Percentiles rank a stretch among this genome's conserved stretches.
Evolutionary conservation across 2,888 invertebrate species (phyloP).

Genomic region (Ophion ventricosus): DNA sequence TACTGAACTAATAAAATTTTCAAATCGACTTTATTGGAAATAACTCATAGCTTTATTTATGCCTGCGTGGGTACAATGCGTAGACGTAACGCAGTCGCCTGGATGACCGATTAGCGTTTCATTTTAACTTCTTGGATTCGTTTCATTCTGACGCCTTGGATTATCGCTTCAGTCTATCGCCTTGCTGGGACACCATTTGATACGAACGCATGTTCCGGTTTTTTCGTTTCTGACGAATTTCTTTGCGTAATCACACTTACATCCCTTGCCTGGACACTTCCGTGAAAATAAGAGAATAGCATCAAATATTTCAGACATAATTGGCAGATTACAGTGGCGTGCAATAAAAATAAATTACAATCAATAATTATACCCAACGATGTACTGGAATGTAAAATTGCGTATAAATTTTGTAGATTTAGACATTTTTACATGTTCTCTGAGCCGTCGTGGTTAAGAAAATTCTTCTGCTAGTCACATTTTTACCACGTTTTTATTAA

Average conservation of each 20-base stretch:
- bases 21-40: background rate
- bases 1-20: background rate
- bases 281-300: background rate
- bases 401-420: too few species aligned
- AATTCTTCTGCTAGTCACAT: too few species aligned
- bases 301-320: background rate
- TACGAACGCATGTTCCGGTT: constrained; percentile 24
- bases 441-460: too few species aligned
- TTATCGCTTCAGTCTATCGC: background rate
- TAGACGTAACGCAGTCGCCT: background rate
- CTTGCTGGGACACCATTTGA: background rate
- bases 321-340: background rate
- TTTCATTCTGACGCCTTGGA: background rate
- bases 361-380: too few species aligned
- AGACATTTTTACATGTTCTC: too few species aligned
- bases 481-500: too few species aligned
- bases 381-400: too few species aligned
- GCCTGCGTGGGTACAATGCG: background rate
- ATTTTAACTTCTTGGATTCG: too few species aligned
- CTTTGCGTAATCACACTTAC: constrained; percentile 30
- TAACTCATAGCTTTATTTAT: background rate
- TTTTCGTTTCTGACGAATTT: constrained; percentile 34
- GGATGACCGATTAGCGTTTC: too few species aligned
- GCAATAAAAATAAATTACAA: too few species aligned
- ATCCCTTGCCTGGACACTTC: constrained; percentile 8